Evolutionary conservation across 2,888 invertebrate genomes (phyloP).

Genomic region (Toxonevra muliebris): DNA sequence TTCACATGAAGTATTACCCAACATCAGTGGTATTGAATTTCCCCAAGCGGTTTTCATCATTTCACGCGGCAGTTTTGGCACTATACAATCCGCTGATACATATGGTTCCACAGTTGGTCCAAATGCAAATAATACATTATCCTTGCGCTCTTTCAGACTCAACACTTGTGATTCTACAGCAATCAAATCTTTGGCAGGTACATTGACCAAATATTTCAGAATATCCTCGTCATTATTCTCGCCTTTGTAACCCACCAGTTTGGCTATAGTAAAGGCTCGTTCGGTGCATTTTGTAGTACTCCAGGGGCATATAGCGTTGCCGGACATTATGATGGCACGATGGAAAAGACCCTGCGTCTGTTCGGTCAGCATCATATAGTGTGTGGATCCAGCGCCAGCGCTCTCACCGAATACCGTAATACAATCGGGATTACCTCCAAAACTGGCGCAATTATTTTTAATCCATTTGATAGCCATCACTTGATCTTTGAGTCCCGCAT

Average conservation of each 20-base stretch:
- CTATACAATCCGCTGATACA: conserved; percentile 55
- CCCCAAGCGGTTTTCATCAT: conserved; percentile 48
- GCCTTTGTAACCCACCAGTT: conserved; percentile 57
- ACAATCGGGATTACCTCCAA: conserved; percentile 68
- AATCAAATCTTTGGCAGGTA: conserved; percentile 54
- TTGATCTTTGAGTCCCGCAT: conserved; percentile 68
- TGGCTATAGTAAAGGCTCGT: conserved; percentile 55
- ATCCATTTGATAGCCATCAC: conserved; percentile 68
- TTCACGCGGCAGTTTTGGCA: conserved; percentile 57
- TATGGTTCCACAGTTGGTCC: conserved; percentile 61
- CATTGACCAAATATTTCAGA: conserved; percentile 57
- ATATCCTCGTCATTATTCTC: conserved; percentile 61
- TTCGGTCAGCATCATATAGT: conserved; percentile 66
- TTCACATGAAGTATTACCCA: too few species aligned
- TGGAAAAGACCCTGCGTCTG: conserved; percentile 65
- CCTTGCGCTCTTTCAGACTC: conserved; percentile 49
- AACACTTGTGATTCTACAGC: conserved; percentile 53
- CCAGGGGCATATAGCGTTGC: conserved; percentile 54
- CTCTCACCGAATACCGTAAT: conserved; percentile 68
- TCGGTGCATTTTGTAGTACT: conserved; percentile 48
- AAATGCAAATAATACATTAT: conserved; percentile 55
- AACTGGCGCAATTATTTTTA: conserved; percentile 65
- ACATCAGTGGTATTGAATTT: too few species aligned
- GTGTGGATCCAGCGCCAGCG: conserved; percentile 66
- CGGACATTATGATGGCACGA: conserved; percentile 61